Evolutionary conservation across 2,797 vertebrate species (phyloP), one percentile per base, ranked within the genome.

Genomic region (Schizothorax lantsangensis): DNA sequence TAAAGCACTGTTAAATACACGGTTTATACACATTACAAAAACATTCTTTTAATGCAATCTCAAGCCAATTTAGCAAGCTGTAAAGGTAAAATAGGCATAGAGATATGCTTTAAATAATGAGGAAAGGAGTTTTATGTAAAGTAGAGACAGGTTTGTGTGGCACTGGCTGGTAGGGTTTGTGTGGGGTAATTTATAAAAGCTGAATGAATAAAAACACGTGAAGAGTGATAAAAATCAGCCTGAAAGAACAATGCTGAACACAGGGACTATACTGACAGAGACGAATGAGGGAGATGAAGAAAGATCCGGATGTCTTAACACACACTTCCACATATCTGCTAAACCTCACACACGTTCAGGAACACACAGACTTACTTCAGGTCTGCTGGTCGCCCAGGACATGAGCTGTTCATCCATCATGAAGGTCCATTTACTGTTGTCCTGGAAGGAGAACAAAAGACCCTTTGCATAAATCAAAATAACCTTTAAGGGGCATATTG

Each of bases 381-480:
- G 96, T 92, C 90, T 95, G 89, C 90, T 92, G 73, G 95, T 96
- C 79, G 96, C 96, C 96, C 96, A 96, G 0, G 95, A 93, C 96
- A 96, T 96, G 85, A 96, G 92, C 89, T 96, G 96, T 87, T 96
- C 96, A 88, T 96, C 96, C 96, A 96, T 96, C 91, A 94, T 94
- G 90, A 95, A 96, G 90, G 93, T 96, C 96, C 96, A 96, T 91
- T 96, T 96, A 89, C 94, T 96, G 75, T 96, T 96, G 88, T 96
- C 96, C 96, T 96, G 66, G 1, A 91, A 92, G 52, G 69, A 72
- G 68, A 73, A 59, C 23, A 59, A 54, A 38, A 72, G 33, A 57
- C 21, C 11, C 47, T n/a, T n/a, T 43, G 45, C 45, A 68, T 47
- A 17, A 15, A 47, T 54, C 15, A 30, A 73, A 83, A 15, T 82